Evolutionary conservation across 2,888 invertebrate species (phyloP).

Genomic region (Balanococcus diminutus): DNA sequence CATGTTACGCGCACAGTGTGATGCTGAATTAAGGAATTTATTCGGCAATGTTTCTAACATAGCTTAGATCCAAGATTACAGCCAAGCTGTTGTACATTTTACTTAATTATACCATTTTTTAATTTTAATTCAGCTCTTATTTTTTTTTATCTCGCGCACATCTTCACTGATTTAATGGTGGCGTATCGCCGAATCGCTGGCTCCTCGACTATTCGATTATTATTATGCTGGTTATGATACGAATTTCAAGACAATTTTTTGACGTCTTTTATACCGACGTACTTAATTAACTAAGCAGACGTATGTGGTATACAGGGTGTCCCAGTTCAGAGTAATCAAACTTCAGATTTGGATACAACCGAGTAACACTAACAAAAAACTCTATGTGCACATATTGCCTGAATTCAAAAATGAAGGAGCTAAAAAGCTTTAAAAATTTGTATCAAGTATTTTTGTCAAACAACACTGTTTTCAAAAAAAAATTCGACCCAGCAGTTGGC

Average conservation of each 20-base stretch:
- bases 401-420: too few species aligned
- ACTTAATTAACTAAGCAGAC: not conserved
- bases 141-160: slow-evolving; percentile 10
- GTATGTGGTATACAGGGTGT: too few species aligned
- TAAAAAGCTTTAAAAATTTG: too few species aligned
- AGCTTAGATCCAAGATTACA: slow-evolving; percentile 29
- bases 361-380: too few species aligned
- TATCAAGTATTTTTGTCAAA: too few species aligned
- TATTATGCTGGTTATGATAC: not conserved
- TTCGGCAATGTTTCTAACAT: not conserved
- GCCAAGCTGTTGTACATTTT: slow-evolving; percentile 44
- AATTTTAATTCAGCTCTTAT: slow-evolving; percentile 26
- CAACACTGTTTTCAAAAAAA: too few species aligned
- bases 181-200: slow-evolving; percentile 7
- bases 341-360: too few species aligned
- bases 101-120: slow-evolving; percentile 36
- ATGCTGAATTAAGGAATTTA: slow-evolving; percentile 15
- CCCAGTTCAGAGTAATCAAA: too few species aligned
- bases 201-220: not conserved
- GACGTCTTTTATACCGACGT: slow-evolving; percentile 1
- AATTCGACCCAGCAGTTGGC: too few species aligned
- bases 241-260: not conserved
- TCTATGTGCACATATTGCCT: too few species aligned
- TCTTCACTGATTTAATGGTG: slow-evolving; percentile 13
- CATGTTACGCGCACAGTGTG: not conserved